phyloP scores from a whole-genome alignment of 2,113 vertebrate genomes.

The Oncorhynchus clarkii region DNA sequence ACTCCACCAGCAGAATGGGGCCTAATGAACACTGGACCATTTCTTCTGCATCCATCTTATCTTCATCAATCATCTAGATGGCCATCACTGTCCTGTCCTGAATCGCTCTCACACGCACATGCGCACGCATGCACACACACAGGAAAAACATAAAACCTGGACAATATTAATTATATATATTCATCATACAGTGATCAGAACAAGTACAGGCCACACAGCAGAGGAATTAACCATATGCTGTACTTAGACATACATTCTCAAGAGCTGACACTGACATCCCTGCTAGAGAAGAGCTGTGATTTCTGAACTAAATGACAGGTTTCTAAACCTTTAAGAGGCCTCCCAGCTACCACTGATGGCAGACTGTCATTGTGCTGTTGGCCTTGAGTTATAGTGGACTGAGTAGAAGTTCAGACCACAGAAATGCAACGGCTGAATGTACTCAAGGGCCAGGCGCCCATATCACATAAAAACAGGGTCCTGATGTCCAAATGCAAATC shows the following conservation, averaged over 20 bases:
- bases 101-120: background rate
- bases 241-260: too few relatives aligned
- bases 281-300: background rate
- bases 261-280: background rate
- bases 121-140: background rate
- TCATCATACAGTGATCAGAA: too few relatives aligned
- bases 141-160: background rate
- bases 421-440: slow-evolving; percentile 53
- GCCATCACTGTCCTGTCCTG: background rate
- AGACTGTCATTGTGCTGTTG: too few relatives aligned
- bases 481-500: too few relatives aligned
- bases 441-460: background rate
- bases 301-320: slow-evolving; percentile 7
- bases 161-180: background rate
- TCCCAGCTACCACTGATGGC: too few relatives aligned
- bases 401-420: slow-evolving; percentile 51
- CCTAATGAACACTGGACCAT: slow-evolving; percentile 74
- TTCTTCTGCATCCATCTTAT: slow-evolving; percentile 48
- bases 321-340: background rate
- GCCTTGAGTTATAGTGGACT: too few relatives aligned
- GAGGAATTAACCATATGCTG: too few relatives aligned
- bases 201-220: too few relatives aligned
- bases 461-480: too few relatives aligned
- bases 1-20: slow-evolving; percentile 14
- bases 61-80: slow-evolving; percentile 61